phyloP scores from a whole-genome alignment of 1,140 invertebrate genomes.

The Achroia grisella region DNA sequence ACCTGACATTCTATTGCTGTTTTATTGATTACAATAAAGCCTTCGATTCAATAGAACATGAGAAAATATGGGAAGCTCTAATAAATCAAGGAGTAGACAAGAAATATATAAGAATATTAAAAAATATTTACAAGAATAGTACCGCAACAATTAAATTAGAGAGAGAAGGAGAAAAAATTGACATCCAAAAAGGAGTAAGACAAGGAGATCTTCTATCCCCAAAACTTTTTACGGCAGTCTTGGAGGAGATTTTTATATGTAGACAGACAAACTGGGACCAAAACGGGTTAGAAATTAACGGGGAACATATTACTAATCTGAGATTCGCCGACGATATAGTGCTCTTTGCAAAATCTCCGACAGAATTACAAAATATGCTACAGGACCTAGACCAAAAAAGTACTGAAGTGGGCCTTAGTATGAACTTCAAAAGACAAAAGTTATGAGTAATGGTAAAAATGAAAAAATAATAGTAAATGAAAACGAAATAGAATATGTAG shows the following conservation, averaged over 20 bases:
- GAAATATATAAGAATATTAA: background rate
- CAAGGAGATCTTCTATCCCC: too few relatives aligned
- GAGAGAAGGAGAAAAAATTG: too few relatives aligned
- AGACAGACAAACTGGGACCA: background rate
- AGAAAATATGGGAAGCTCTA: background rate
- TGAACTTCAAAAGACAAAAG: background rate
- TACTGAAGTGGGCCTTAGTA: background rate
- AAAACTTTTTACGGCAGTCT: too few relatives aligned
- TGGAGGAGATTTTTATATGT: background rate
- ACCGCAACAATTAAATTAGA: too few relatives aligned
- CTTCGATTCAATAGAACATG: background rate
- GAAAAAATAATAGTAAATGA: too few relatives aligned
- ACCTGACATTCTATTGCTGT: too few relatives aligned
- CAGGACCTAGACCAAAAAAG: background rate
- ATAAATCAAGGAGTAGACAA: background rate
- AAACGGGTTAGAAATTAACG: background rate
- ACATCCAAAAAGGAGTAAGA: too few relatives aligned
- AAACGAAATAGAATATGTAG: too few relatives aligned
- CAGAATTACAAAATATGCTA: background rate
- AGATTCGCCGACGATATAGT: too few relatives aligned
- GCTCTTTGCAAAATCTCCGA: too few relatives aligned
- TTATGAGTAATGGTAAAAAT: background rate
- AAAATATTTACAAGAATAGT: background rate
- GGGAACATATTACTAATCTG: background rate
- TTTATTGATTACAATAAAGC: background rate